phyloP scores from a whole-genome alignment of 2,888 invertebrate genomes.

The Lepetodrilus schrolli region DNA sequence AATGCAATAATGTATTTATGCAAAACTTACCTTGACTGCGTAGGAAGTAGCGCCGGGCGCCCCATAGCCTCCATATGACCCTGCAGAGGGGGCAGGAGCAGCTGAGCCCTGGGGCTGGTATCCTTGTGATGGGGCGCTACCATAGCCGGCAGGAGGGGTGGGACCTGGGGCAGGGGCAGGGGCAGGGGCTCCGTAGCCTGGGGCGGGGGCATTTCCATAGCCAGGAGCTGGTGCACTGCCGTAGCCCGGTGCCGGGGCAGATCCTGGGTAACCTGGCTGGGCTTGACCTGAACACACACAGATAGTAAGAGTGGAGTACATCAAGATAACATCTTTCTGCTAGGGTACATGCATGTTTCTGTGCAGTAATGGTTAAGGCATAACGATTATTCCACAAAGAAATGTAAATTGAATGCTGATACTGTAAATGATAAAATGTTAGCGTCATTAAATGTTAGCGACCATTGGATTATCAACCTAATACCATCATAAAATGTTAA shows the following conservation, averaged over 20 bases:
- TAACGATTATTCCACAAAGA: no score
- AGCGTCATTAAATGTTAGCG: no score
- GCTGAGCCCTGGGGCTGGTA: conserved; percentile 41
- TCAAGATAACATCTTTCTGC: background rate
- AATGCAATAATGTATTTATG: no score
- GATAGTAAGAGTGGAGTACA: background rate
- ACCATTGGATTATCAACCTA: no score
- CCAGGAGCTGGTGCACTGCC: conserved; percentile 35
- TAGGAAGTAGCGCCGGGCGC: conserved; percentile 40
- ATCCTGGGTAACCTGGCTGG: conserved; percentile 15
- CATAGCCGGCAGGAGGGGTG: conserved; percentile 29
- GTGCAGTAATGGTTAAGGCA: no score
- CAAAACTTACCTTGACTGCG: no score
- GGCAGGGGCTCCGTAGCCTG: conserved; percentile 32
- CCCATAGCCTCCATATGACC: background rate
- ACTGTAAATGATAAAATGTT: no score
- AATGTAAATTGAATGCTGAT: no score
- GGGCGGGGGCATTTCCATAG: conserved; percentile 37
- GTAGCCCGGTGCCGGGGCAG: conserved; percentile 39
- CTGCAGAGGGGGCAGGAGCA: conserved; percentile 34
- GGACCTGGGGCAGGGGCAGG: conserved; percentile 32
- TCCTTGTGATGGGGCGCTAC: conserved; percentile 9
- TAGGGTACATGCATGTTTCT: no score
- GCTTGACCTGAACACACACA: background rate
- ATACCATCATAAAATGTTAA: no score